phyloP scores from a whole-genome alignment of 2,113 vertebrate genomes.

The Ceyx cyanopectus region DNA sequence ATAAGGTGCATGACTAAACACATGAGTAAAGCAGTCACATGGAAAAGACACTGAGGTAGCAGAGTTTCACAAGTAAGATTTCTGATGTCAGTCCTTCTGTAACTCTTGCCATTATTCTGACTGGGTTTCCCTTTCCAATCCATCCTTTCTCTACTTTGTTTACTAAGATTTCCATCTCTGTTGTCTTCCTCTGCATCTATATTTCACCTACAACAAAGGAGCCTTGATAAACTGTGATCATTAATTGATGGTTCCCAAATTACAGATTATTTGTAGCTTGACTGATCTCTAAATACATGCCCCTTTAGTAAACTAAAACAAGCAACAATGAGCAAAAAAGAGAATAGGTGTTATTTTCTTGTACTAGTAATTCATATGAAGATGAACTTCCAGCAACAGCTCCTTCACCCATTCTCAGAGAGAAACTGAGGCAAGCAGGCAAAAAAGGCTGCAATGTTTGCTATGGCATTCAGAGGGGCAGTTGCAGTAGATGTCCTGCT shows the following conservation, averaged over 20 bases:
- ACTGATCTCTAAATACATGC: not conserved
- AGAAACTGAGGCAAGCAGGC: not conserved
- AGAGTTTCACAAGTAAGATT: not conserved
- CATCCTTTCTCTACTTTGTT: not conserved
- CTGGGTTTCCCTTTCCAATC: not conserved
- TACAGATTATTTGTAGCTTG: not conserved
- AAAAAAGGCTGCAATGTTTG: not conserved
- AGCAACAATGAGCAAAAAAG: not conserved
- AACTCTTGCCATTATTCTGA: not conserved
- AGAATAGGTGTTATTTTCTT: not conserved
- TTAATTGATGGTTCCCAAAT: not conserved
- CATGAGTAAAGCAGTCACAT: not conserved
- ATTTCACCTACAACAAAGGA: not conserved
- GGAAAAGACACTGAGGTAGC: not conserved
- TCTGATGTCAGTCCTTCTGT: not conserved
- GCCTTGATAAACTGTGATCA: not conserved
- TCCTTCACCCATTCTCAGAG: not conserved
- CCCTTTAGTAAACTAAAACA: not conserved
- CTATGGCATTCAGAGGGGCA: not conserved
- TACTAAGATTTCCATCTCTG: not conserved
- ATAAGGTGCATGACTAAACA: not conserved
- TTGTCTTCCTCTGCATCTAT: not conserved
- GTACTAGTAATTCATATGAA: not conserved
- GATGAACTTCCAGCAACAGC: not conserved
- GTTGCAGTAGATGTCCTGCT: accelerated